These are phyloP conservation scores for Scaptomyza caliginosa DNA, from an alignment of 2,888 invertebrate genomes.

Conservation along the genomic window DNA sequence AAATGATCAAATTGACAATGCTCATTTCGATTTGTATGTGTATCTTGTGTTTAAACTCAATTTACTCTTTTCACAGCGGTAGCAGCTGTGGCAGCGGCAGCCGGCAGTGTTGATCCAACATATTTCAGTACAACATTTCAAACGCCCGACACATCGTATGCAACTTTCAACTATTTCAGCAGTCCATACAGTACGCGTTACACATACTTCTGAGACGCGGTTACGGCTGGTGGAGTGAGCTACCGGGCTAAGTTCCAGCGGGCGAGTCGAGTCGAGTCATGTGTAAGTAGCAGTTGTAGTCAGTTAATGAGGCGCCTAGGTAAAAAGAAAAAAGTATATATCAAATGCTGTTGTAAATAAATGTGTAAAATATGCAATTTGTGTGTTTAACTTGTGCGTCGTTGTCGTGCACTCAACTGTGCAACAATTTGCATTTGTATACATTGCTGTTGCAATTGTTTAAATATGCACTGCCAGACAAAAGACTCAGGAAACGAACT, in stretches of 20 bases:
- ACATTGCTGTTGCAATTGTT: conserved; percentile 24
- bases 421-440: conserved; percentile 24
- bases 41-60: conserved; percentile 19
- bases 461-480: conserved; percentile 37
- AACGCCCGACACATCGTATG: conserved; percentile 74
- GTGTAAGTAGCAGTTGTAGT: conserved; percentile 70
- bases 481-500: conserved; percentile 75
- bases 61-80: conserved; percentile 44
- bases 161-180: conserved; percentile 78
- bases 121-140: conserved; percentile 71
- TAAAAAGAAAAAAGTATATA: conserved; percentile 62
- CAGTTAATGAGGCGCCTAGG: conserved; percentile 64
- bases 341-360: conserved; percentile 67
- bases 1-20: conserved; percentile 28
- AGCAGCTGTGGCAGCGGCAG: conserved; percentile 57
- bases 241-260: conserved; percentile 1
- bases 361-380: conserved; percentile 65
- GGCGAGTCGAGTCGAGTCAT: conserved; percentile 49
- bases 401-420: conserved; percentile 23
- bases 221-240: background rate
- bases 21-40: conserved; percentile 1
- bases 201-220: conserved; percentile 68
- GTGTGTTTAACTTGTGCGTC: conserved; percentile 49
- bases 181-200: conserved; percentile 75
- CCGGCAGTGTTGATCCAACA: conserved; percentile 59